Evolutionary conservation across 2,888 invertebrate species (phyloP), one percentile per base, ranked within the genome.

Genomic region (Lacanobia wlatinum): DNA sequence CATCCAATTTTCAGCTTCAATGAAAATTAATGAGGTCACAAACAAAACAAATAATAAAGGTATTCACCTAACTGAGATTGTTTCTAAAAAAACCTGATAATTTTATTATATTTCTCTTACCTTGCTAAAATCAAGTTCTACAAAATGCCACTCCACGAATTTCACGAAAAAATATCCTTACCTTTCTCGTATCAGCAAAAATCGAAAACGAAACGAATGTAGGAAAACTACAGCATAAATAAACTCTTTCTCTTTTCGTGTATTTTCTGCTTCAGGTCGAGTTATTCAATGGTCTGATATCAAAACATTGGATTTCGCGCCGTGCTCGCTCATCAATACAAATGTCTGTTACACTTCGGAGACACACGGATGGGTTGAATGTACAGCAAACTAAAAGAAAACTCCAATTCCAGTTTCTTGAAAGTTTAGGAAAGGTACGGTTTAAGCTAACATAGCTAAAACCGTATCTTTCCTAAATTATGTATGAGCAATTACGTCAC

Each of bases 281-380:
- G 82, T 82, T 82, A 86, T 86, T 84, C 84, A 84, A 82, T 80
- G 82, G 84, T 53, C 62, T 78, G 80, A 73, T 84, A 86, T 87
- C 77, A 83, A 84, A 84, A 87, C 86, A 84, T 87, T 88, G 85
- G 85, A 87, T 89, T 87, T 88, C 77, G 70, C 81, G 65, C 80
- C 78, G 83, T 87, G 86, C 81, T 86, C 82, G 78, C 78, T 86
- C 89, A 85, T 86, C 87, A 84, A 87, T 85, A 81, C 78, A 83
- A 85, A 83, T 85, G 83, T 85, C 83, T 85, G 73, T 80, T 78
- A 82, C 70, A 50, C 48, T 70, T 50, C 3, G 6, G 65, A 23
- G 61, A 79, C 76, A 81, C 58, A 80, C 62, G 48, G 68, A 9
- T 46, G 1, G 3, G 14, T 46, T 6, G 18, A 14, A 53, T 9